phyloP scores from a whole-genome alignment of 1,140 invertebrate species.

The Apocrypta bakeri region DNA sequence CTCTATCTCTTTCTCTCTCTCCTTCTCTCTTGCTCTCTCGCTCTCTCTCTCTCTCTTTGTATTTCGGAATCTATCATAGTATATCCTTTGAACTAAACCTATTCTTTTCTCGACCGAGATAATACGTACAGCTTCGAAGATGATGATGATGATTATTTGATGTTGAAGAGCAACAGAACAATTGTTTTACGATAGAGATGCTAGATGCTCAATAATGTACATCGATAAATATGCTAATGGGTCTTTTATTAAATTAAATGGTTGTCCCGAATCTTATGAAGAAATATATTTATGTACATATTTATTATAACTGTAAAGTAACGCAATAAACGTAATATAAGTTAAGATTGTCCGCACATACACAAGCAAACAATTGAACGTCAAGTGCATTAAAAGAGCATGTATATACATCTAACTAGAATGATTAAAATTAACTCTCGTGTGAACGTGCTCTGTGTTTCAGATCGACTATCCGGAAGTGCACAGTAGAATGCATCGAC shows the following conservation, averaged over 20 bases:
- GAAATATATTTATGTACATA: no score
- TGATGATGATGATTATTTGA: constrained; percentile 7
- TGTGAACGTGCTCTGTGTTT: constrained; percentile 58
- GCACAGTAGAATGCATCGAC: constrained; percentile 76
- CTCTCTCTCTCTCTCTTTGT: no score
- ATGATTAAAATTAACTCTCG: neutral
- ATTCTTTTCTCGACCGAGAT: neutral
- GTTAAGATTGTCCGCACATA: no score
- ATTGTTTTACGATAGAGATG: neutral
- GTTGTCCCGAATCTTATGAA: no score
- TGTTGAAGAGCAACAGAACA: neutral
- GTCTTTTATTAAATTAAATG: neutral
- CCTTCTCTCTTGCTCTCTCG: no score
- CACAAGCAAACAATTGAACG: no score
- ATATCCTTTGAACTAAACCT: no score
- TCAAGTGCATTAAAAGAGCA: neutral
- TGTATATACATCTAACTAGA: neutral
- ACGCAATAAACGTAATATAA: no score
- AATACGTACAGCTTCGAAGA: neutral
- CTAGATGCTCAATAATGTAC: neutral
- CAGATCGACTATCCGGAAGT: constrained; percentile 89
- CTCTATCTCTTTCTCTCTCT: no score
- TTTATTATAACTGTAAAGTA: no score
- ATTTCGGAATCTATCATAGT: no score
- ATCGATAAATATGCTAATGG: constrained; percentile 7